These are phyloP conservation scores for Phoxinus dragarum DNA, from an alignment of 2,797 vertebrate species.

Conservation along the genomic window DNA sequence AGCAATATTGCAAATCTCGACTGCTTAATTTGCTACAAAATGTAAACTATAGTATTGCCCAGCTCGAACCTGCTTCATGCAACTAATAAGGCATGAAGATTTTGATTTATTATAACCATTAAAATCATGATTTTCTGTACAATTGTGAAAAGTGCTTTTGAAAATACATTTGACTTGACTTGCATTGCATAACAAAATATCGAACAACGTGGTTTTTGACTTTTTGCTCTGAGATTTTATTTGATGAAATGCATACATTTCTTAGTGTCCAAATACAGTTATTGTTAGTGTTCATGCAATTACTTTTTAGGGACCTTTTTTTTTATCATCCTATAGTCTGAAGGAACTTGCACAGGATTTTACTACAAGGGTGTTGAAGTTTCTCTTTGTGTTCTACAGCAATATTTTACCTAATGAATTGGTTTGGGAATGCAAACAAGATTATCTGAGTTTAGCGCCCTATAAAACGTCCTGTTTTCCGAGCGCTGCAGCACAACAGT, in stretches of 20 bases:
- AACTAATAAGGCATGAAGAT: neutral
- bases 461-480: conserved; percentile 49
- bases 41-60: neutral
- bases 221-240: neutral
- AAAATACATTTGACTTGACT: neutral
- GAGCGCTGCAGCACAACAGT: conserved; percentile 39
- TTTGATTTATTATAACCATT: neutral
- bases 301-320: neutral
- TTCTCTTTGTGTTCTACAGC: conserved; percentile 11
- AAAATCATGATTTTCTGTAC: neutral
- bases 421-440: conserved; percentile 6
- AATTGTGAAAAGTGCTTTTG: neutral
- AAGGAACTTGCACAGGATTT: neutral
- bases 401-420: conserved; percentile 27
- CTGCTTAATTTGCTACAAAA: neutral
- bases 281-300: neutral
- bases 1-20: neutral
- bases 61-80: neutral
- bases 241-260: neutral
- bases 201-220: neutral
- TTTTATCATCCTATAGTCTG: neutral
- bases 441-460: conserved; percentile 38
- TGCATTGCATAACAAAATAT: neutral
- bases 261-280: neutral
- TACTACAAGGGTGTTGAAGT: neutral